Evolutionary conservation across 2,797 vertebrate species (phyloP).

Genomic region (Sebastes hubbsi): DNA sequence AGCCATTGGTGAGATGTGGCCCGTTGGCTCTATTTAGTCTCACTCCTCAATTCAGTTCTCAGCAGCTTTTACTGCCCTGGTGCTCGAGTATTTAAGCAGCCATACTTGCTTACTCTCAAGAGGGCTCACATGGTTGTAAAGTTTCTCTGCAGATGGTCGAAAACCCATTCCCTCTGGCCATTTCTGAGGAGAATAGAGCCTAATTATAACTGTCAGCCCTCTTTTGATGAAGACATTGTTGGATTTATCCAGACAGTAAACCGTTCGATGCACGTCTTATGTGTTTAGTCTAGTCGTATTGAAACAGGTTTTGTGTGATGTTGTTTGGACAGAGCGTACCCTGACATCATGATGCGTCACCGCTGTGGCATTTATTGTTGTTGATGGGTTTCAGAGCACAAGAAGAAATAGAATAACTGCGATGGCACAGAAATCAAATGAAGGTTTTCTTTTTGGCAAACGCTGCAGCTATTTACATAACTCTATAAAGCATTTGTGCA

Average conservation of each 20-base stretch:
- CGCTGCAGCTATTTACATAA: conserved; percentile 41
- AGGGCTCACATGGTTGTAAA: conserved; percentile 41
- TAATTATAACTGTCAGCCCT: conserved; percentile 23
- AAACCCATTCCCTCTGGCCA: not conserved
- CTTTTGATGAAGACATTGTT: conserved; percentile 42
- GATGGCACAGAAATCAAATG: not conserved
- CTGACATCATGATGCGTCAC: conserved; percentile 20
- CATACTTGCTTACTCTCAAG: conserved; percentile 46
- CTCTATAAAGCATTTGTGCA: conserved; percentile 25
- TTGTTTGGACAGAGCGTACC: conserved; percentile 17
- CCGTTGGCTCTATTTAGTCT: conserved; percentile 75
- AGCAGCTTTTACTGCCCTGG: conserved; percentile 58
- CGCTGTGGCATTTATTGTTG: conserved; percentile 29
- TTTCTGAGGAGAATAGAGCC: conserved; percentile 4
- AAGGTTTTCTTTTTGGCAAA: conserved; percentile 14
- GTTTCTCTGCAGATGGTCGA: conserved; percentile 19
- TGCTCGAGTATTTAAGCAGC: conserved; percentile 72
- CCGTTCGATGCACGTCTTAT: conserved; percentile 8
- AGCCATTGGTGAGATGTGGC: conserved; percentile 55
- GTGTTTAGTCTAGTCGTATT: not conserved
- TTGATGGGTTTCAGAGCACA: conserved; percentile 15
- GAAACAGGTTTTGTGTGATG: conserved; percentile 22
- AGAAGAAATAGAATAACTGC: conserved; percentile 17
- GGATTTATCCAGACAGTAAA: conserved; percentile 15
- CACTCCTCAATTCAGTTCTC: conserved; percentile 73